Base-by-base conservation (phyloP, 2,888 invertebrate species). In the Ophonus ardosiacus region DNA sequence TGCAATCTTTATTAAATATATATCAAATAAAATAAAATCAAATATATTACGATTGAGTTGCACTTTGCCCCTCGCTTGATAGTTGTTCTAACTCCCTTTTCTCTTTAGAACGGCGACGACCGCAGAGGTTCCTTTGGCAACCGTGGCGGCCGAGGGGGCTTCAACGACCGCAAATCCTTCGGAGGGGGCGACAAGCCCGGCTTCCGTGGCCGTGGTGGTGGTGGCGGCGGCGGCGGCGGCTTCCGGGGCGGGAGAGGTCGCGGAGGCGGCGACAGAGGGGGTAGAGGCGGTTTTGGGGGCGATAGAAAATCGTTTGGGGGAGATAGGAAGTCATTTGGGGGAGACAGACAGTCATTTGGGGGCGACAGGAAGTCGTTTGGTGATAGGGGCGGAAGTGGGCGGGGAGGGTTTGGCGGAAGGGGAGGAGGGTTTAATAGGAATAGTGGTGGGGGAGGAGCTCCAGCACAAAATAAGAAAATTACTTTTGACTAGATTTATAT, bases 401-500 rank as follows among this genome's bases (percentile, higher is more conserved):
- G 88, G 43, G 89, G 89, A 10, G 89, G 88, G 57, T 90, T 89
- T 65, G 90, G 89, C 79, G 86, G 84, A 89, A 24, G 88, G 88
- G 88, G 86, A 61, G 88, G 17, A 87, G 88, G n/a, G 61, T 87
- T 87, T 86, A 87, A 88, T 85, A 83, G 82, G 31, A 83, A 83
- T 71, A 83, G 82, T 59, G 89, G 92, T 86, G 91, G 92, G 87
- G 92, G 92, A n/a, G 92, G 90, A 63, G 89, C 93, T 15, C 88
- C 90, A 85, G 86, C 93, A n/a, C 94, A 95, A 91, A 96, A 96
- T 90, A 96, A 96, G 92, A 96, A 96, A 92, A 96, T 96, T 86
- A 94, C 86, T 89, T 91, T 90, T 90, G 89, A 90, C 87, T 86
- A 85, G 61, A 6, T 38, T 82, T 63, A 74, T 13, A 24, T 79